phyloP scores from a whole-genome alignment of 2,888 invertebrate genomes.

The Tenthredo notha region DNA sequence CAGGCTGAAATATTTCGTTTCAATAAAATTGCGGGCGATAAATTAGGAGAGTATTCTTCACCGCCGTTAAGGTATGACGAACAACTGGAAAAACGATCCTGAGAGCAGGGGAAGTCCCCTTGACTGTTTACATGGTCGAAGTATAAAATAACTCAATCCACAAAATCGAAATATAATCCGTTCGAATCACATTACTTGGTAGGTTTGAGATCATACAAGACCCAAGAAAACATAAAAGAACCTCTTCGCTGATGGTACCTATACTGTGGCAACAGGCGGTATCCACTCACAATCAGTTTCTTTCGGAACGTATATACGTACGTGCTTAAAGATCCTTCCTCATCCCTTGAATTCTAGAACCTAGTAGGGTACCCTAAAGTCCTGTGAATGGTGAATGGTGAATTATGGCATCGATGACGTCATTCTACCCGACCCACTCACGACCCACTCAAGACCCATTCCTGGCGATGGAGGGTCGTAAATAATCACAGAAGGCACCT shows the following conservation, averaged over 20 bases:
- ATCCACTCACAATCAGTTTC: neutral
- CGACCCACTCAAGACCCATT: slow-evolving; percentile 31
- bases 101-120: neutral
- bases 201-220: neutral
- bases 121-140: neutral
- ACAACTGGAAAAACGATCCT: neutral
- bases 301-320: neutral
- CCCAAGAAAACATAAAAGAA: slow-evolving; percentile 27
- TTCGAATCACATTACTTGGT: neutral
- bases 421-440: slow-evolving; percentile 27
- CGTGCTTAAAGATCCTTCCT: neutral
- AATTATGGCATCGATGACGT: slow-evolving; percentile 42
- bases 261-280: neutral
- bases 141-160: slow-evolving; percentile 15
- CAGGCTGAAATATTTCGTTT: neutral
- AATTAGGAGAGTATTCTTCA: neutral
- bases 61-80: neutral
- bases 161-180: slow-evolving; percentile 14
- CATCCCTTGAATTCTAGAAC: neutral
- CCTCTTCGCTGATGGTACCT: neutral
- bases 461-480: slow-evolving; percentile 31
- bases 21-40: neutral
- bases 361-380: neutral
- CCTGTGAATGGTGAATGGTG: slow-evolving; percentile 16
- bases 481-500: slow-evolving; percentile 15